These are phyloP conservation scores for Mythimna loreyi DNA, from an alignment of 2,888 invertebrate genomes.

Conservation along the genomic window DNA sequence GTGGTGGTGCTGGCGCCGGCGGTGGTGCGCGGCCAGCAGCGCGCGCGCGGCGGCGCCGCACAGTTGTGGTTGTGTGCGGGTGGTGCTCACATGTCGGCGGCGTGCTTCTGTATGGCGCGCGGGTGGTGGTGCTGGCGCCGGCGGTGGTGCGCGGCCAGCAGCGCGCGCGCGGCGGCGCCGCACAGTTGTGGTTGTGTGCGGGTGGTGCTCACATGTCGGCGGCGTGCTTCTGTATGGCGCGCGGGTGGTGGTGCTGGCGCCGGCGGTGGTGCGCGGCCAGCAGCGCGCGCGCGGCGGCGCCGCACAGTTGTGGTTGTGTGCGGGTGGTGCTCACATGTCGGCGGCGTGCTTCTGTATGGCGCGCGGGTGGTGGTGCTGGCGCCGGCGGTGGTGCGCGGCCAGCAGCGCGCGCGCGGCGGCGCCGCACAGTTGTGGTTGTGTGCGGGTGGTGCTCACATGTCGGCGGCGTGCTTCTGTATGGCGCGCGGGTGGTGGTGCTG, in stretches of 20 bases:
- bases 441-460: constrained; percentile 24
- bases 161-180: constrained; percentile 77
- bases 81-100: constrained; percentile 36
- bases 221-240: constrained; percentile 71
- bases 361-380: constrained; percentile 53
- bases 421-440: not conserved
- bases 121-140: constrained; percentile 58
- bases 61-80: not conserved
- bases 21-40: constrained; percentile 70
- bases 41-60: constrained; percentile 78
- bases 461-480: constrained; percentile 69
- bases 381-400: constrained; percentile 66
- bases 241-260: constrained; percentile 53
- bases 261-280: constrained; percentile 68
- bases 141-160: constrained; percentile 70
- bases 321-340: constrained; percentile 30
- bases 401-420: constrained; percentile 78
- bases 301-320: not conserved
- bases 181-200: not conserved
- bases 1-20: constrained; percentile 57
- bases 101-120: constrained; percentile 71
- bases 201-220: constrained; percentile 33
- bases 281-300: constrained; percentile 78
- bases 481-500: constrained; percentile 56
- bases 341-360: constrained; percentile 70